These are phyloP conservation scores for Euclidia mi DNA, from an alignment of 2,888 invertebrate genomes.

Conservation along the genomic window DNA sequence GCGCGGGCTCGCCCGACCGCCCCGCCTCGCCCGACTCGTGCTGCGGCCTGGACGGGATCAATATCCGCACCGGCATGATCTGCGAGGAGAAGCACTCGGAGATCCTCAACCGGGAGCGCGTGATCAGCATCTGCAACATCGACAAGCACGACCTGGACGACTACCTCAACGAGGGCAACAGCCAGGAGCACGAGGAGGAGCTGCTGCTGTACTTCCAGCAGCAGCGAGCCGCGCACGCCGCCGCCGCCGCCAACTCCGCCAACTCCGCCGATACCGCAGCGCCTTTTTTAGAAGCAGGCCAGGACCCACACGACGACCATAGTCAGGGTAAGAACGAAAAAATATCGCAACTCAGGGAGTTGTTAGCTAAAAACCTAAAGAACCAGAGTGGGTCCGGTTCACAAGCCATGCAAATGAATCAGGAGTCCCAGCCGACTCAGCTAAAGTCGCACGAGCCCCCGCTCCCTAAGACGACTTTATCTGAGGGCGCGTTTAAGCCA, in stretches of 20 bases:
- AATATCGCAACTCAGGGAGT: slow-evolving; percentile 93
- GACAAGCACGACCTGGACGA: slow-evolving; percentile 95
- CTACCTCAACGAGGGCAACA: slow-evolving; percentile 93
- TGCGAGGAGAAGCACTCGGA: slow-evolving; percentile 87
- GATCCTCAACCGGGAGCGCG: slow-evolving; percentile 91
- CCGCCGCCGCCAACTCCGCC: slow-evolving; percentile 43
- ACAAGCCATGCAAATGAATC: slow-evolving; percentile 63
- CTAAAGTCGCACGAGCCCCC: slow-evolving; percentile 64
- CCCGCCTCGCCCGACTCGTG: slow-evolving; percentile 83
- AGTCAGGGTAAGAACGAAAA: slow-evolving; percentile 91
- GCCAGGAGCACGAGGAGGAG: slow-evolving; percentile 96
- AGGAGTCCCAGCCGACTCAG: slow-evolving; percentile 62
- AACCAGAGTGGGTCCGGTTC: slow-evolving; percentile 81
- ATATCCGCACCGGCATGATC: slow-evolving; percentile 81
- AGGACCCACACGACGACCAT: slow-evolving; percentile 86
- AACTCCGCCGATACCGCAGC: slow-evolving; percentile 50
- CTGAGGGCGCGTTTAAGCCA: slow-evolving; percentile 79
- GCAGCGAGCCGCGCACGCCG: slow-evolving; percentile 69
- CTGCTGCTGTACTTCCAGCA: slow-evolving; percentile 95
- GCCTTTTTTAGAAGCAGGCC: slow-evolving; percentile 82
- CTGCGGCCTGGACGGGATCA: slow-evolving; percentile 87
- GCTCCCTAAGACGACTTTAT: slow-evolving; percentile 62
- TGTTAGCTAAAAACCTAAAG: slow-evolving; percentile 92
- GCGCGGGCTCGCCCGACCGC: slow-evolving; percentile 73
- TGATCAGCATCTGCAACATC: slow-evolving; percentile 94